Percentiles rank a stretch among this genome's conserved stretches.
phyloP scores from a whole-genome alignment of 2,888 invertebrate species.

The Leptopilina drosophilae region DNA sequence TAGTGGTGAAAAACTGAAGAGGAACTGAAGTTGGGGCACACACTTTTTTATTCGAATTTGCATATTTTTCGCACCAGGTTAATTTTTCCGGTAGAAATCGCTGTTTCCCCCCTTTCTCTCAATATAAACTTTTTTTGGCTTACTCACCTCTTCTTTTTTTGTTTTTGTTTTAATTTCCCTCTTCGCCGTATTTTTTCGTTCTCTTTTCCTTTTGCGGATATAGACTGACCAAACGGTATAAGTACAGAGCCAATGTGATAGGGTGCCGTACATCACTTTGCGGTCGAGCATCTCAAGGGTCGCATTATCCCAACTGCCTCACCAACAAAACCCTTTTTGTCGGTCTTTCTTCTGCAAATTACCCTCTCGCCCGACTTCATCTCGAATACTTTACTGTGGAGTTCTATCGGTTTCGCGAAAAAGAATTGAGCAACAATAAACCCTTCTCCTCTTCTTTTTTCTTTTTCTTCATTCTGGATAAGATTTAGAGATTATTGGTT shows the following conservation, averaged over 20 bases:
- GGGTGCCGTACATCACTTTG: constrained; percentile 74
- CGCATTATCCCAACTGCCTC: constrained; percentile 71
- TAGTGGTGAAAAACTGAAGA: neutral
- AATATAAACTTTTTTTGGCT: neutral
- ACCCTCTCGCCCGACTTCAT: constrained; percentile 60
- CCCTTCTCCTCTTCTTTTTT: constrained; percentile 43
- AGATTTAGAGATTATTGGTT: no score
- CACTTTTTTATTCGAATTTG: constrained; percentile 67
- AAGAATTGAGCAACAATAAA: constrained; percentile 60
- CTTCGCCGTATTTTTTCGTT: constrained; percentile 8
- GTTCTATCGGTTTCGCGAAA: constrained; percentile 60
- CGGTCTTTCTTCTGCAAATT: constrained; percentile 74
- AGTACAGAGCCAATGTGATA: constrained; percentile 69
- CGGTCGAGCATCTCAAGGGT: constrained; percentile 74
- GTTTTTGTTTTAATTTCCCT: constrained; percentile 41
- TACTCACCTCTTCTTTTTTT: neutral
- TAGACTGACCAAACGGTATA: constrained; percentile 61
- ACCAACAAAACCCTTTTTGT: constrained; percentile 72
- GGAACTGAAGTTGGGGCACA: neutral
- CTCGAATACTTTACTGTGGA: constrained; percentile 47
- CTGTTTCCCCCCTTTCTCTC: constrained; percentile 6
- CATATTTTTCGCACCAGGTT: constrained; percentile 71
- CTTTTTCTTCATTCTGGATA: no score
- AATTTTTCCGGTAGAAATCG: constrained; percentile 62
- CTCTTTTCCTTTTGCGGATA: constrained; percentile 46